A percentile compares a stretch with the other conserved stretches of the same genome.
Evolutionary conservation across 2,113 vertebrate species (phyloP).

Genomic region (Lates calcarifer): DNA sequence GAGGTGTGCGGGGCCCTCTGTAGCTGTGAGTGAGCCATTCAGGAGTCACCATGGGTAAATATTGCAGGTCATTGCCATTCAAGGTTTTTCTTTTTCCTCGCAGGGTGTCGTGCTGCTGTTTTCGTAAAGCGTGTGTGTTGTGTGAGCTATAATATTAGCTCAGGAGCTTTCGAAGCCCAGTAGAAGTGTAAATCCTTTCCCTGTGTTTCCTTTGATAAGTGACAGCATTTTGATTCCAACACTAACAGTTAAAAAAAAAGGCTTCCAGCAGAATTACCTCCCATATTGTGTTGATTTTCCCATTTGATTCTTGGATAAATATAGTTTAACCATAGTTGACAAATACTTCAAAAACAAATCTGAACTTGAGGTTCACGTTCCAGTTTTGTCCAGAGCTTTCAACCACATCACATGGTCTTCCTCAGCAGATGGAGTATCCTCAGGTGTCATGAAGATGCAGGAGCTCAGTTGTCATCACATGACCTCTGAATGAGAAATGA

Average conservation of each 20-base stretch:
- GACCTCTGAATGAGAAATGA: not conserved
- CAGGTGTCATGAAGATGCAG: not conserved
- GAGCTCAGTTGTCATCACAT: not conserved
- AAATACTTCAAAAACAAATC: not conserved
- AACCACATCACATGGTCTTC: not conserved
- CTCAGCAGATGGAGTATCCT: not conserved
- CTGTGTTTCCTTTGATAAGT: conserved; percentile 26
- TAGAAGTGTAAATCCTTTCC: conserved; percentile 32
- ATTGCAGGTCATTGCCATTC: conserved; percentile 58
- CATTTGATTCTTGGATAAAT: not conserved
- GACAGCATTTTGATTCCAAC: conserved; percentile 1
- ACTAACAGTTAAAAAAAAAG: not conserved
- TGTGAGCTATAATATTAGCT: conserved; percentile 36
- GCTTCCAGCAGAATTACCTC: not conserved
- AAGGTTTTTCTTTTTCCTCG: conserved; percentile 63
- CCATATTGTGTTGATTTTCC: not conserved
- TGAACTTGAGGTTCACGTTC: not conserved
- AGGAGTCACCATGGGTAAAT: conserved; percentile 57
- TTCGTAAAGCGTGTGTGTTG: conserved; percentile 40
- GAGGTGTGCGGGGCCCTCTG: conserved; percentile 24
- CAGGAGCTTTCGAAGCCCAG: conserved; percentile 4
- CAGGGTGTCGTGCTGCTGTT: conserved; percentile 58
- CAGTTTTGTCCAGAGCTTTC: not conserved
- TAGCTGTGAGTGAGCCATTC: conserved; percentile 37
- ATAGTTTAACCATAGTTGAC: not conserved